phyloP scores from a whole-genome alignment of 2,888 invertebrate genomes.

The Ernsta delagoae region DNA sequence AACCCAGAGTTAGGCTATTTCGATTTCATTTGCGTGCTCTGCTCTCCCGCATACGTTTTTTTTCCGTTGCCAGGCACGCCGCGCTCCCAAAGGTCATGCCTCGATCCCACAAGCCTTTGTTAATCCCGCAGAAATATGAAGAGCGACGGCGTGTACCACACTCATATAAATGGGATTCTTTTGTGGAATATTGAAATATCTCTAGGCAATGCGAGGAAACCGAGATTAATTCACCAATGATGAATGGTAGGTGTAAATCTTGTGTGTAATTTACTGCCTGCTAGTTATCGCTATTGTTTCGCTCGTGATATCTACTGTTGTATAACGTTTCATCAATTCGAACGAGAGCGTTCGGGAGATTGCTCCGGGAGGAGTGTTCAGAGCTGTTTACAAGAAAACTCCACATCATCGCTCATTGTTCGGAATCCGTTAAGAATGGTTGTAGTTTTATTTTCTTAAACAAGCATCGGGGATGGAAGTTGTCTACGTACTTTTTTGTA shows the following conservation, averaged over 20 bases:
- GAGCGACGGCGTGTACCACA: constrained; percentile 59
- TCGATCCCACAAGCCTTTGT: constrained; percentile 36
- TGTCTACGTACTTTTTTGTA: constrained; percentile 55
- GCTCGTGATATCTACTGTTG: constrained; percentile 40
- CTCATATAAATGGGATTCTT: constrained; percentile 76
- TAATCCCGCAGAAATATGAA: constrained; percentile 74
- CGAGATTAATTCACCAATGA: constrained; percentile 73
- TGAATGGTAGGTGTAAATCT: constrained; percentile 73
- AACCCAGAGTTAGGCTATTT: constrained; percentile 67
- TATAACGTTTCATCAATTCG: constrained; percentile 12
- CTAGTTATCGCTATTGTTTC: constrained; percentile 68
- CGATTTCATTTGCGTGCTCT: constrained; percentile 84
- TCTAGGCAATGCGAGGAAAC: constrained; percentile 67
- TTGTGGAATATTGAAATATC: constrained; percentile 79
- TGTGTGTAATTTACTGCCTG: constrained; percentile 70
- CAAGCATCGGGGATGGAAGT: constrained; percentile 41
- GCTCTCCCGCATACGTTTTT: constrained; percentile 63
- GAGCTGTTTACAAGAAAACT: constrained; percentile 52
- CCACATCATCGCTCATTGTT: constrained; percentile 67
- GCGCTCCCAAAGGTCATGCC: constrained; percentile 46
- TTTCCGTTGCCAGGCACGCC: constrained; percentile 54
- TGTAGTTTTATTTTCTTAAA: constrained; percentile 52
- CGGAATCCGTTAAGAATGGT: constrained; percentile 58
- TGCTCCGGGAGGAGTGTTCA: constrained; percentile 40
- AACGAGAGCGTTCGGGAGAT: constrained; percentile 33